These are phyloP conservation scores for Coboldia fuscipes DNA, from an alignment of 1,140 invertebrate genomes.

Conservation along the genomic window DNA sequence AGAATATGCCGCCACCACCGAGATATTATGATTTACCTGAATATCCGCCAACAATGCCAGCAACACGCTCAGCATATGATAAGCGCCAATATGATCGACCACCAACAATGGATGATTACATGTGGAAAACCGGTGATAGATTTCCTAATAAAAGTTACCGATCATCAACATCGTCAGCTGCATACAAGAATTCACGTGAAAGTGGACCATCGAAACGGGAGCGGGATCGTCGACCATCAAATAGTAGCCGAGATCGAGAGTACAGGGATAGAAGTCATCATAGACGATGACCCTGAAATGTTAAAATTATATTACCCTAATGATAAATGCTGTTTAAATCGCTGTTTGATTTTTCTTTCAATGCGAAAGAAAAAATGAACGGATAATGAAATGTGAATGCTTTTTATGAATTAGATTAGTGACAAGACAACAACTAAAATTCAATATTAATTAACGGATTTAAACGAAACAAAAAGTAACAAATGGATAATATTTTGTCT, in stretches of 20 bases:
- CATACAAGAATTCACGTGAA: slow-evolving; percentile 4
- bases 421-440: too few relatives aligned
- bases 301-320: too few relatives aligned
- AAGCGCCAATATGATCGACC: slow-evolving; percentile 66
- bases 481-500: too few relatives aligned
- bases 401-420: too few relatives aligned
- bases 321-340: too few relatives aligned
- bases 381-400: too few relatives aligned
- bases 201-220: slow-evolving; percentile 5
- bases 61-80: slow-evolving; percentile 34
- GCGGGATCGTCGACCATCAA: slow-evolving; percentile 1
- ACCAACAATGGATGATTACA: slow-evolving; percentile 79
- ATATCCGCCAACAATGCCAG: slow-evolving; percentile 23
- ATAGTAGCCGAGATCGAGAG: slow-evolving; percentile 7
- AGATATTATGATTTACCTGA: slow-evolving; percentile 58
- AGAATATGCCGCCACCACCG: slow-evolving; percentile 29
- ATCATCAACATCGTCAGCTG: slow-evolving; percentile 12
- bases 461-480: too few relatives aligned
- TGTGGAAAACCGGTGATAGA: slow-evolving; percentile 56
- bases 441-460: too few relatives aligned
- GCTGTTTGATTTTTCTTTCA: too few relatives aligned
- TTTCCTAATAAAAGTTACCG: slow-evolving; percentile 11
- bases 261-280: slow-evolving; percentile 12
- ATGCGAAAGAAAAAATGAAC: too few relatives aligned
- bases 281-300: slow-evolving; percentile 5